Conservation (phyloP, 2,888 invertebrate species). For the Ormia ochracea region DNA sequence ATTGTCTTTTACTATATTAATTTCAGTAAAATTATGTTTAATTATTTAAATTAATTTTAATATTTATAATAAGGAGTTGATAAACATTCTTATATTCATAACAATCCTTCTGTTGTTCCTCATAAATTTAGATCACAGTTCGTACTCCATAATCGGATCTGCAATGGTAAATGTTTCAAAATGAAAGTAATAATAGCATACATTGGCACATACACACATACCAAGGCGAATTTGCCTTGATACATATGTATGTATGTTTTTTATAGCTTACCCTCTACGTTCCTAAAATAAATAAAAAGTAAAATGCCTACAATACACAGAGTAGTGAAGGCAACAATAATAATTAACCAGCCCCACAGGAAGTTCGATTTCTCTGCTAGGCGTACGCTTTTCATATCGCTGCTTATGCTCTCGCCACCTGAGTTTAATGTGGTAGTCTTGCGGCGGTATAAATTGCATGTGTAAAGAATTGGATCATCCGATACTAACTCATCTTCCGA, state of each 20-base stretch:
- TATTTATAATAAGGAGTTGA: background rate
- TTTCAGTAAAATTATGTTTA: too few relatives aligned
- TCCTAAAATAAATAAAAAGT: background rate
- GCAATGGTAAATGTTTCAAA: background rate
- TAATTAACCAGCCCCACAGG: slow-evolving; percentile 1
- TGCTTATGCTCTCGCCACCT: background rate
- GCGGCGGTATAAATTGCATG: background rate
- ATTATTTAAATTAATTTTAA: background rate
- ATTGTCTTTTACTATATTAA: too few relatives aligned
- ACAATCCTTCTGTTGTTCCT: background rate
- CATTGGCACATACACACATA: too few relatives aligned
- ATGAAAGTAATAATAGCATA: background rate
- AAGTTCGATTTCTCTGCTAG: background rate
- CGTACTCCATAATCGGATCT: slow-evolving; percentile 49
- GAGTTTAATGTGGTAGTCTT: background rate
- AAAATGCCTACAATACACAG: background rate
- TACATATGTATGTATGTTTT: too few relatives aligned
- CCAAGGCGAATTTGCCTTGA: too few relatives aligned
- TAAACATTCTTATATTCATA: background rate
- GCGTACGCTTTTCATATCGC: slow-evolving; percentile 16
- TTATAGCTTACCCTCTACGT: slow-evolving; percentile 31
- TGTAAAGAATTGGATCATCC: slow-evolving; percentile 26
- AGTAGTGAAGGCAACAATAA: background rate
- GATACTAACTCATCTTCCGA: background rate
- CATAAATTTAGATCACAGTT: slow-evolving; percentile 21